phyloP scores from a whole-genome alignment of 2,888 invertebrate species.

The Andrena chrysosceles region DNA sequence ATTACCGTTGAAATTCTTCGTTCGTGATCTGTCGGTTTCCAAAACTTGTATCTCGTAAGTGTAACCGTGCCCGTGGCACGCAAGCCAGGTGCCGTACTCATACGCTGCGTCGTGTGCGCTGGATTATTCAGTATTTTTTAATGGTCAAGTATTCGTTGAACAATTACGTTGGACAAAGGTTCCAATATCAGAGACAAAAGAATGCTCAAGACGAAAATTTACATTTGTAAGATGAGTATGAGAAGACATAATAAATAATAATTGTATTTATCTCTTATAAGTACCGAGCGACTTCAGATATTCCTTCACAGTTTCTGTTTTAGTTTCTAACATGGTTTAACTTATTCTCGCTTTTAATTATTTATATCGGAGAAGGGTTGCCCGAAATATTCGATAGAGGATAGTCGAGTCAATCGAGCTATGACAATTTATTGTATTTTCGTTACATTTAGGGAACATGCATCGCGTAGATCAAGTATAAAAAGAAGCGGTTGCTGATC shows the following conservation, averaged over 20 bases:
- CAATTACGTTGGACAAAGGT: conserved; percentile 25
- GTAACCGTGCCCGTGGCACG: conserved; percentile 17
- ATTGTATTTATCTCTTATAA: conserved; percentile 48
- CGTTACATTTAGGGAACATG: conserved; percentile 69
- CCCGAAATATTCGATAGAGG: neutral
- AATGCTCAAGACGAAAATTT: conserved; percentile 60
- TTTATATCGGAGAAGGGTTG: neutral
- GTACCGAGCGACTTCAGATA: neutral
- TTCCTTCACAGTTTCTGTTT: conserved; percentile 8
- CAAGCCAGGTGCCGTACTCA: conserved; percentile 35
- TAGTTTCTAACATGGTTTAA: neutral
- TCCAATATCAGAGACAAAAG: conserved; percentile 31
- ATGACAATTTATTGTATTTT: conserved; percentile 72
- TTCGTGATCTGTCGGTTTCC: conserved; percentile 15
- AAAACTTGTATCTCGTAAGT: conserved; percentile 21
- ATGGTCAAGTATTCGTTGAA: conserved; percentile 41
- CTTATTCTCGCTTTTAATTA: neutral
- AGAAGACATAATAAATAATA: conserved; percentile 55
- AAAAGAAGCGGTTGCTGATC: conserved; percentile 62
- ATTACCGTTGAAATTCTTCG: conserved; percentile 31
- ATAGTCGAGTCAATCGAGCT: conserved; percentile 36
- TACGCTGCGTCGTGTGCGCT: conserved; percentile 13
- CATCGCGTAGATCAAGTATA: conserved; percentile 65
- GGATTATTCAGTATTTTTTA: conserved; percentile 55
- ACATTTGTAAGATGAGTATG: conserved; percentile 64